Percentiles rank a stretch among this genome's conserved stretches.
These are phyloP conservation scores for Hydractinia symbiolongicarpus DNA, from an alignment of 30 jellyfish, hydroid and myxozoan species.

Conservation along the genomic window DNA sequence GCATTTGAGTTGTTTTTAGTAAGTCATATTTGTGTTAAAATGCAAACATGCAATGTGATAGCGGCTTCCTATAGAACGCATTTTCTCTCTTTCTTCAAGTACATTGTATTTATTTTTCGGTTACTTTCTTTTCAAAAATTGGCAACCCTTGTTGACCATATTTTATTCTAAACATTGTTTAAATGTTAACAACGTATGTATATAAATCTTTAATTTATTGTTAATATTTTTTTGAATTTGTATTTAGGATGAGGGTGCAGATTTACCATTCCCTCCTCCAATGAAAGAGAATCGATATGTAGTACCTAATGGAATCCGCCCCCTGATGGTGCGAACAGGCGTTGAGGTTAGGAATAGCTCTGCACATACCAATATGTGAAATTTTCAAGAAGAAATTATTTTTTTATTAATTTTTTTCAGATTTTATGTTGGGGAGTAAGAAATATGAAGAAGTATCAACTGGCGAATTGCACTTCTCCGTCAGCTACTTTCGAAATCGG, in stretches of 20 bases:
- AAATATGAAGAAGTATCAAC: constrained; percentile 89
- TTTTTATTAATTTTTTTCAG: constrained; percentile 12
- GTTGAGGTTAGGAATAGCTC: constrained; percentile 52
- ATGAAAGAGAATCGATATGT: constrained; percentile 74
- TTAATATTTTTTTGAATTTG: constrained; percentile 1
- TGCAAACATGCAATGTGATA: too few species aligned
- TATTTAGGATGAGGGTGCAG: constrained; percentile 93
- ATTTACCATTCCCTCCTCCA: constrained; percentile 90
- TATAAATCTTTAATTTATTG: background rate
- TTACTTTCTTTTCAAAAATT: background rate
- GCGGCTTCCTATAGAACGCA: too few species aligned
- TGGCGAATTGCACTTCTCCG: constrained; percentile 85
- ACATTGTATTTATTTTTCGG: background rate
- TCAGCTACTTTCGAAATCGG: constrained; percentile 80
- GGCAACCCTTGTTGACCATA: background rate
- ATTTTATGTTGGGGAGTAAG: constrained; percentile 85
- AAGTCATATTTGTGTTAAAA: background rate
- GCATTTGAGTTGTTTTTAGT: constrained; percentile 94
- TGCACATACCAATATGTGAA: background rate
- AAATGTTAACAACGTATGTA: too few species aligned
- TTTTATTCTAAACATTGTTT: background rate
- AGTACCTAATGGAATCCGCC: constrained; percentile 94
- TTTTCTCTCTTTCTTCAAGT: too few species aligned
- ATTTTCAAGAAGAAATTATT: background rate
- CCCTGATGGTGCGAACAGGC: constrained; percentile 96